Evolutionary conservation across 2,113 vertebrate species (phyloP).

Genomic region (Nerophis lumbriciformis): DNA sequence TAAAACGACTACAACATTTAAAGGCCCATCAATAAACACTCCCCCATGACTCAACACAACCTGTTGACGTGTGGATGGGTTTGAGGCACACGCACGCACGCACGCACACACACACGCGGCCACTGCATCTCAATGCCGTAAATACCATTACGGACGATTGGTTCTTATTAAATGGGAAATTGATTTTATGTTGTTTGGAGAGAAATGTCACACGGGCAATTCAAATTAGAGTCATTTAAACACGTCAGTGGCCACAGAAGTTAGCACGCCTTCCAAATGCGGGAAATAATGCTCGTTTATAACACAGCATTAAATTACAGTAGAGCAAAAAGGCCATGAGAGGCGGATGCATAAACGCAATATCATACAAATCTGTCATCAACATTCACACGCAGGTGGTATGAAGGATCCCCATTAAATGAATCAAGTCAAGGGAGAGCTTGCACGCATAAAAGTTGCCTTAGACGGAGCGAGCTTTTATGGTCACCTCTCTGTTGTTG

Average conservation of each 20-base stretch:
- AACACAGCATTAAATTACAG: neutral
- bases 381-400: slow-evolving; percentile 7
- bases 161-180: slow-evolving; percentile 16
- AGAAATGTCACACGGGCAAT: neutral
- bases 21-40: slow-evolving; percentile 74
- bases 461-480: slow-evolving; percentile 30
- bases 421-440: slow-evolving; percentile 8
- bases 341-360: no score
- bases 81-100: slow-evolving; percentile 43
- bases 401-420: slow-evolving; percentile 10
- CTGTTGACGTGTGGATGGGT: slow-evolving; percentile 56
- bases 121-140: slow-evolving; percentile 62
- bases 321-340: neutral
- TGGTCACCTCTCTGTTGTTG: slow-evolving; percentile 53
- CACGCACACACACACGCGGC: slow-evolving; percentile 37
- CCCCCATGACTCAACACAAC: slow-evolving; percentile 64
- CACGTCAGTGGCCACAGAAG: neutral
- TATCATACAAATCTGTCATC: neutral
- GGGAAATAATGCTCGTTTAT: neutral
- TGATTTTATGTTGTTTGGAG: neutral
- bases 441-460: slow-evolving; percentile 19
- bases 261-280: neutral
- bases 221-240: neutral
- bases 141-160: slow-evolving; percentile 28
- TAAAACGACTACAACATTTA: slow-evolving; percentile 77